A percentile compares a stretch with the other conserved stretches of the same genome.
These are phyloP conservation scores for Lasaia peninsularis DNA, from an alignment of 1,140 invertebrate genomes.

Conservation along the genomic window DNA sequence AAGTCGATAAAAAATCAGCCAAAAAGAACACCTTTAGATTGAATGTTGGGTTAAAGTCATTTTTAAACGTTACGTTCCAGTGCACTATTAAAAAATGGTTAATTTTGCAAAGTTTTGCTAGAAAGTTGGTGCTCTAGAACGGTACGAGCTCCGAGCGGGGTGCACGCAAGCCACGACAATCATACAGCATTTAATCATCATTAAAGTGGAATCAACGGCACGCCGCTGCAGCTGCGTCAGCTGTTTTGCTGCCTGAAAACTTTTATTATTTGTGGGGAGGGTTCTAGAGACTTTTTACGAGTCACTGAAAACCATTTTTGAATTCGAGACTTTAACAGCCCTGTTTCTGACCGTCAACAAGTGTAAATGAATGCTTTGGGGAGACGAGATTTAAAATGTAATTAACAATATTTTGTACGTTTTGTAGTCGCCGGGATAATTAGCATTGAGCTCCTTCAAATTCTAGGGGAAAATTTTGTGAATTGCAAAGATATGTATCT, in stretches of 20 bases:
- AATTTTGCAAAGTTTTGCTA: constrained; percentile 16
- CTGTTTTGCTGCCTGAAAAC: constrained; percentile 44
- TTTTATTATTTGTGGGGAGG: constrained; percentile 17
- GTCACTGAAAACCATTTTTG: background rate
- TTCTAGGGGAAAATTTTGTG: too few species aligned
- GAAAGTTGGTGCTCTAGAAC: constrained; percentile 9
- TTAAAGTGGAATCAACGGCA: constrained; percentile 67
- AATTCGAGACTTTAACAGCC: background rate
- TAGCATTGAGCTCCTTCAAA: too few species aligned
- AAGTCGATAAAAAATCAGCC: too few species aligned
- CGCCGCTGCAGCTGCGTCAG: constrained; percentile 53
- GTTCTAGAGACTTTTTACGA: constrained; percentile 3
- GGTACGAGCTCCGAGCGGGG: constrained; percentile 5
- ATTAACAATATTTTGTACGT: background rate
- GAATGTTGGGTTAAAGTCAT: too few species aligned
- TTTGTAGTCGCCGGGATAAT: background rate
- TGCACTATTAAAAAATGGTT: constrained; percentile 16
- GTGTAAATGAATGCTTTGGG: background rate
- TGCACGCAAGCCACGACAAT: constrained; percentile 58
- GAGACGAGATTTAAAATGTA: background rate
- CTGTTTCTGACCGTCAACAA: background rate
- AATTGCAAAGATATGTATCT: too few species aligned
- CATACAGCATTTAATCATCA: constrained; percentile 72
- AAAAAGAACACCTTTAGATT: too few species aligned
- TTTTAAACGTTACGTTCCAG: background rate